These are phyloP conservation scores for Euphonia xanthogaster DNA, from an alignment of 2,797 vertebrate species.

Conservation along the genomic window DNA sequence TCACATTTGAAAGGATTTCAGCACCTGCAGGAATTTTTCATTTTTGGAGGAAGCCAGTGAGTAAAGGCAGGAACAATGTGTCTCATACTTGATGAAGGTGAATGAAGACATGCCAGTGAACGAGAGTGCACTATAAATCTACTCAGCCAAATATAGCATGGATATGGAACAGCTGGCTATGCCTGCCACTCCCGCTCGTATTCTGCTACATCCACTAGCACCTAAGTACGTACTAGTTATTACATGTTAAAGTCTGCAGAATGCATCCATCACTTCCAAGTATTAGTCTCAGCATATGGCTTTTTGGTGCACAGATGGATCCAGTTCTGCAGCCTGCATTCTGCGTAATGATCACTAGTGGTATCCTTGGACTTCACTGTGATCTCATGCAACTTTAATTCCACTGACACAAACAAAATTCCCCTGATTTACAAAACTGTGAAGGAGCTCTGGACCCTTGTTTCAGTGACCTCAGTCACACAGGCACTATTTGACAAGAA, in stretches of 20 bases:
- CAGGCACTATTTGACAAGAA: background rate
- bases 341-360: background rate
- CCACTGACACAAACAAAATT: background rate
- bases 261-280: slow-evolving; percentile 17
- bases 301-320: background rate
- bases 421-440: background rate
- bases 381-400: background rate
- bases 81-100: background rate
- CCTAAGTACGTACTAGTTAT: background rate
- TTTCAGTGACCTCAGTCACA: background rate
- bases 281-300: background rate
- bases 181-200: background rate
- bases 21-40: background rate
- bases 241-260: slow-evolving; percentile 18
- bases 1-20: background rate
- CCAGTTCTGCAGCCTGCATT: background rate
- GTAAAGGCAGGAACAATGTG: background rate
- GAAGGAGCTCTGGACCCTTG: background rate
- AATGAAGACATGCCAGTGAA: background rate
- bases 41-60: background rate
- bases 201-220: background rate
- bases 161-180: background rate
- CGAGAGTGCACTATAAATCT: background rate
- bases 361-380: background rate
- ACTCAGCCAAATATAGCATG: background rate